phyloP scores from a whole-genome alignment of 2,113 vertebrate species.

The Actinemys pallida region DNA sequence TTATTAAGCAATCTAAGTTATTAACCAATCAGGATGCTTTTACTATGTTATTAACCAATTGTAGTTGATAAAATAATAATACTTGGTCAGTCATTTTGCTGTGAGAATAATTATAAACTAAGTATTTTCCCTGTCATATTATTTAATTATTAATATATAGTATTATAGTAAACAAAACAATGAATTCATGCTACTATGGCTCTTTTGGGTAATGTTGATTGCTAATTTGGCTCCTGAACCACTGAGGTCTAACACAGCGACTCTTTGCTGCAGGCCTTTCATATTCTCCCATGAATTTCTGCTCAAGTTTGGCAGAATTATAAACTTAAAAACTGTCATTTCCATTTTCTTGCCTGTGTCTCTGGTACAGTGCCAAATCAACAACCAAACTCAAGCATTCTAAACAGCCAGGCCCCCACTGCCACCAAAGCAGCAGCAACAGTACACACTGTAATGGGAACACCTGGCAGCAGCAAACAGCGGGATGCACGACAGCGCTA shows the following conservation, averaged over 20 bases:
- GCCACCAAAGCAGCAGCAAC: background rate
- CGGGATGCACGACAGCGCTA: rapidly evolving
- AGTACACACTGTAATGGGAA: rapidly evolving
- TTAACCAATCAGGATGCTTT: background rate
- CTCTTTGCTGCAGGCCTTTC: background rate
- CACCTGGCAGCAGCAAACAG: background rate
- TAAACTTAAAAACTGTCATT: background rate
- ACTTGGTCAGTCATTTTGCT: background rate
- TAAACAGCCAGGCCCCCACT: rapidly evolving
- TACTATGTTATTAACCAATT: background rate
- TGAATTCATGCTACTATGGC: background rate
- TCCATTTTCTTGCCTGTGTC: background rate
- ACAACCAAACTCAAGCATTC: background rate
- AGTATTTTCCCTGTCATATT: background rate
- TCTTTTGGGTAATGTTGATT: background rate
- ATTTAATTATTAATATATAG: background rate
- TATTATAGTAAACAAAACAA: background rate
- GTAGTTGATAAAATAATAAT: background rate
- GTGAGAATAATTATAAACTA: background rate
- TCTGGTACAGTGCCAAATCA: background rate
- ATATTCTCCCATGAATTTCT: background rate
- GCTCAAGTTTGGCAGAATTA: background rate
- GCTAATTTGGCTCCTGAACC: background rate
- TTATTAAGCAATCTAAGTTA: background rate
- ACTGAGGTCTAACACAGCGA: background rate